phyloP scores from a whole-genome alignment of 2,113 vertebrate genomes.

The human region GRCh38 chr20:22748501-22749000 shows the following conservation, averaged over 20 bases:
- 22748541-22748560: constrained; percentile 28
- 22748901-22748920: background rate
- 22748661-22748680: background rate
- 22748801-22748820: background rate
- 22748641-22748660: background rate
- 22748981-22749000: background rate
- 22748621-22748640: background rate
- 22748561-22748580: background rate
- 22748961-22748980: background rate
- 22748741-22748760: background rate
- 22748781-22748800: background rate
- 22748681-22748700: background rate
- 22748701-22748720: background rate
- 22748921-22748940: background rate
- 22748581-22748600: background rate
- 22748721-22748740: background rate
- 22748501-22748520: background rate
- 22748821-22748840: background rate
- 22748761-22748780: background rate
- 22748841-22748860: background rate
- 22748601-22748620: background rate
- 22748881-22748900: background rate
- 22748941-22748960: no score
- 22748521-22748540: background rate
- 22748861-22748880: background rate